Evolutionary conservation across 1,140 invertebrate species (phyloP).

Genomic region (Listronotus bonariensis): DNA sequence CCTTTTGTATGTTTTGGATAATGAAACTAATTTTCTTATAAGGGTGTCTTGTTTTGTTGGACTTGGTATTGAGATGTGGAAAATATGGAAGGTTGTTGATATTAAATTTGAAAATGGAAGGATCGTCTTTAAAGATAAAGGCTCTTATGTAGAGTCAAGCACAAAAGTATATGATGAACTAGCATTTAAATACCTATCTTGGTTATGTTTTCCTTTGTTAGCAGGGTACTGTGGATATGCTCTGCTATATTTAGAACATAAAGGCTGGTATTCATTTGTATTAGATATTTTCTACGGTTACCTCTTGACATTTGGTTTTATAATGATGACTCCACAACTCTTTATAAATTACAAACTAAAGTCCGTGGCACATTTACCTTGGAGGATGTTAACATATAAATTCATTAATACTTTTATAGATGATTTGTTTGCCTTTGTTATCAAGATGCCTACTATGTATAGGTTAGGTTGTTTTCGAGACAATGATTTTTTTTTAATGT

Average conservation of each 20-base stretch:
- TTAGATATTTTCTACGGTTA: conserved; percentile 97
- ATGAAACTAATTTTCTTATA: conserved; percentile 97
- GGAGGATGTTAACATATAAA: conserved; percentile 99
- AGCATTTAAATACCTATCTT: conserved; percentile 96
- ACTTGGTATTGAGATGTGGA: conserved; percentile 98
- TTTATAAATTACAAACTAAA: conserved; percentile 99
- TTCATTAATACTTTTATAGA: conserved; percentile 99
- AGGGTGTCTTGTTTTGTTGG: conserved; percentile 91
- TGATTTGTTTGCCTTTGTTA: conserved; percentile 99
- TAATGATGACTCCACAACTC: conserved; percentile 99
- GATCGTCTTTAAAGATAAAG: conserved; percentile 88
- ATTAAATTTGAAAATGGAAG: conserved; percentile 79
- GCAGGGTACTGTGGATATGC: conserved; percentile 94
- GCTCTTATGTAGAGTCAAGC: conserved; percentile 93
- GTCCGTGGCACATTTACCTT: conserved; percentile 97
- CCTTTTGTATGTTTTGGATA: conserved; percentile 94
- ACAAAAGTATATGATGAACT: conserved; percentile 94
- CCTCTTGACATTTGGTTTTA: conserved; percentile 97
- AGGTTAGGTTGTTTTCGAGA: conserved; percentile 94
- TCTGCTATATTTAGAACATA: conserved; percentile 96
- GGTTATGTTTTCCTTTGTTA: conserved; percentile 92
- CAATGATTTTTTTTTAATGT: conserved; percentile 98
- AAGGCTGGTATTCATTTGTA: conserved; percentile 89
- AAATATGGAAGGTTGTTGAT: conserved; percentile 96
- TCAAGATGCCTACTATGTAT: conserved; percentile 99